Evolutionary conservation across 37 sponge, comb jelly and placozoan genomes (phyloP).

Genomic region (Hormiphora californensis): DNA sequence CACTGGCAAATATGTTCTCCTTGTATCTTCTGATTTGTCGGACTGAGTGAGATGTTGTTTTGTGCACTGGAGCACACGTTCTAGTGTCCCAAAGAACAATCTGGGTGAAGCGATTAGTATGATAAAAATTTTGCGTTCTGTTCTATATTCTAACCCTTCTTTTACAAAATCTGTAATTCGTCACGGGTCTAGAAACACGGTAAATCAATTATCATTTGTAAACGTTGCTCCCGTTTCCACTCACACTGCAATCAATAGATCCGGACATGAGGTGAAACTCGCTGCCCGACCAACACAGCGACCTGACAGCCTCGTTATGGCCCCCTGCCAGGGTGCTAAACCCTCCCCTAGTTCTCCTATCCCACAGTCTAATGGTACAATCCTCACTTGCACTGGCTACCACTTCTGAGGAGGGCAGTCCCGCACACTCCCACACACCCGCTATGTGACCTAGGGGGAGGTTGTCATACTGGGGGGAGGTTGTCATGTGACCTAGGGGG

Average conservation of each 20-base stretch:
- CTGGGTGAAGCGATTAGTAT: neutral
- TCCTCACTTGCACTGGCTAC: slow-evolving; percentile 46
- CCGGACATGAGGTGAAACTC: slow-evolving; percentile 16
- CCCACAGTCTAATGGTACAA: slow-evolving; percentile 49
- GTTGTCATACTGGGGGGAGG: neutral
- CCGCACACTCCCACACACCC: slow-evolving; percentile 40
- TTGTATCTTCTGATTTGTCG: too few relatives aligned
- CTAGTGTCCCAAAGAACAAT: slow-evolving; percentile 8
- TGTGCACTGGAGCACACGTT: neutral
- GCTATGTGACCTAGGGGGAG: slow-evolving; percentile 50
- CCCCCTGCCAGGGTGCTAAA: slow-evolving; percentile 45
- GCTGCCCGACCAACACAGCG: slow-evolving; percentile 26
- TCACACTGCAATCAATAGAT: slow-evolving; percentile 51
- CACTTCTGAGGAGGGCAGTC: neutral
- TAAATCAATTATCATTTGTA: neutral
- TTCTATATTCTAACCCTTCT: too few relatives aligned
- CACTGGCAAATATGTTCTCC: neutral
- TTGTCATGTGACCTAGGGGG: neutral
- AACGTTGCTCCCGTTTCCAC: neutral
- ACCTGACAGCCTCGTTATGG: slow-evolving; percentile 17
- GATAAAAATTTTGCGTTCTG: too few relatives aligned
- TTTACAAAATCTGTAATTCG: neutral
- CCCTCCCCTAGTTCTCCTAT: slow-evolving; percentile 14
- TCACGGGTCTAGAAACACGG: too few relatives aligned
- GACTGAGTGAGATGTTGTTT: neutral